Base-by-base conservation (phyloP, 2,797 vertebrate genomes). In the Nasua narica region DNA sequence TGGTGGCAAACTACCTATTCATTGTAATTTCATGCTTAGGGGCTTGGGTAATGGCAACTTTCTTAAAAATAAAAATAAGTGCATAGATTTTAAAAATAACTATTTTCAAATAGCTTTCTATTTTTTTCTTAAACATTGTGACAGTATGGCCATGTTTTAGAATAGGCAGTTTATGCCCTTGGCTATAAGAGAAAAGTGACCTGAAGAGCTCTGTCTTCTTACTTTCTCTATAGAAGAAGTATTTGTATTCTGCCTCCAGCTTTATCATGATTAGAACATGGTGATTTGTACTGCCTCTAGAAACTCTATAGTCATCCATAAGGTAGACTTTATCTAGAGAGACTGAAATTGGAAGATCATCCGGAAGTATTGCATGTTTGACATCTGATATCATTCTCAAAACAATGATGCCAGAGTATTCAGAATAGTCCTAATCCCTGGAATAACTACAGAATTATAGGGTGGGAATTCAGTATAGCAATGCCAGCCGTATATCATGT, bases 371-470 rank as follows among this genome's bases (percentile, higher is more conserved):
- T 97, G 58, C 78, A 56, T 93, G 19, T 79, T 97, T 97, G 95
- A 92, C 78, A 97, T 96, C 72, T 91, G 92, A 97, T 95, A 37
- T 89, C 65, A 89, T 96, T 87, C 79, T 94, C 67, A 46, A 96
- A 92, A 96, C 62, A 96, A 91, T 95, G 96, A 87, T 95, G 79
- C 16, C 60, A 96, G 37, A 56, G 48, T 83, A 76, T 94, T 83
- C 48, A 95, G 70, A 93, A 96, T 84, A 95, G 78, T 81, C 65
- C 89, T 90, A 85, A 81, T 82, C 29, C 25, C 43, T 50, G 77
- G 92, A 85, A 93, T 83, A 92, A 97, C 72, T 93, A 62, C 84
- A 96, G 77, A 91, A 93, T 93, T 96, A 78, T 92, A 89, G 65
- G 46, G 48, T 95, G 78, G 88, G 43, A 96, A 82, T 50, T 97